These are phyloP conservation scores for Rhopilema esculentum DNA, from an alignment of 30 jellyfish, hydroid and myxozoan genomes.

Conservation along the genomic window DNA sequence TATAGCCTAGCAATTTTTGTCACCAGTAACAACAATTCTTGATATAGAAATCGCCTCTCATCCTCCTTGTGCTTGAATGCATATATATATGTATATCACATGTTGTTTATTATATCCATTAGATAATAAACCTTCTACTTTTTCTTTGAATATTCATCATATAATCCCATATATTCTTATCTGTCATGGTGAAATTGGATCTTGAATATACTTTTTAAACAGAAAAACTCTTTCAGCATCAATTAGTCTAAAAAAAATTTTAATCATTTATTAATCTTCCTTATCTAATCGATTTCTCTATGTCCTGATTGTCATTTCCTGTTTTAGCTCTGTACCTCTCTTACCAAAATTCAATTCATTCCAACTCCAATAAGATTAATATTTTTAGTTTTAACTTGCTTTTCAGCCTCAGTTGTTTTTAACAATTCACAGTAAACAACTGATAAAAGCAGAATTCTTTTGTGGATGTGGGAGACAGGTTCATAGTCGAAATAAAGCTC, in stretches of 20 bases:
- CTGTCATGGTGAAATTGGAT: not conserved
- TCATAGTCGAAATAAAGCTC: no score
- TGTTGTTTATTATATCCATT: not conserved
- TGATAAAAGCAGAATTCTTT: not conserved
- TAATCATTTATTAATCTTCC: not conserved
- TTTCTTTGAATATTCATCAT: not conserved
- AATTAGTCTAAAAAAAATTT: no score
- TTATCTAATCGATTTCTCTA: not conserved
- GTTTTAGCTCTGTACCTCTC: not conserved
- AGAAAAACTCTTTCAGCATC: no score
- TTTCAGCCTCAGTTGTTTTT: not conserved
- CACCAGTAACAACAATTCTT: no score
- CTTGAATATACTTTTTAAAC: not conserved
- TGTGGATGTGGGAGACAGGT: no score
- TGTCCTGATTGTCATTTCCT: not conserved
- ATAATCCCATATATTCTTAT: not conserved
- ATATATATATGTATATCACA: not conserved
- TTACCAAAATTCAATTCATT: not conserved
- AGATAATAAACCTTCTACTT: not conserved
- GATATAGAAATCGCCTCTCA: no score
- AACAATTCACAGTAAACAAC: not conserved
- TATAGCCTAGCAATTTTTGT: no score
- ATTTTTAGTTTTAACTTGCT: not conserved
- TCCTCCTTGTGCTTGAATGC: not conserved
- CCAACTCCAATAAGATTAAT: not conserved